phyloP scores from a whole-genome alignment of 2,797 vertebrate genomes.

The Gymnodraco acuticeps region DNA sequence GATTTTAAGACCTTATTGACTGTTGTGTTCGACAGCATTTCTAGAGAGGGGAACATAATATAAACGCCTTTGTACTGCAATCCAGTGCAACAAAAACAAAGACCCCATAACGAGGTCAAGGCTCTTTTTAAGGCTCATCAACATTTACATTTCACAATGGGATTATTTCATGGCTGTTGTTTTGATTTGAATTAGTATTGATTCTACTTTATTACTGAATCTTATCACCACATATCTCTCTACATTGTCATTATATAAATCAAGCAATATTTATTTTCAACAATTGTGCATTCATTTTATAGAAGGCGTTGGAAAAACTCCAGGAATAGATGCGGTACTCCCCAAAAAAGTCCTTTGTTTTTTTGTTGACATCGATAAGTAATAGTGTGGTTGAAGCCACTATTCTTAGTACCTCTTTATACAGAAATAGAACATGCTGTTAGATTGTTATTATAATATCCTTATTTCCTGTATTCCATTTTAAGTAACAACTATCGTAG shows the following conservation, averaged over 20 bases:
- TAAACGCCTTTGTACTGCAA: not conserved
- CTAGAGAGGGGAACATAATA: not conserved
- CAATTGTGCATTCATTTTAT: conserved; percentile 1
- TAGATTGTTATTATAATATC: not conserved
- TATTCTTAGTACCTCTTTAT: not conserved
- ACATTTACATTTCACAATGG: too few relatives aligned
- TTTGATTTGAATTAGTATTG: conserved; percentile 6
- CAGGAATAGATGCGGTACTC: not conserved
- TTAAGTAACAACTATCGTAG: not conserved
- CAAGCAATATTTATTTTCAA: conserved; percentile 14
- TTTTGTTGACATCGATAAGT: not conserved
- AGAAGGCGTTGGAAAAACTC: not conserved
- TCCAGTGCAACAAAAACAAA: not conserved
- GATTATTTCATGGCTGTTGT: not conserved
- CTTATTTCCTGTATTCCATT: not conserved
- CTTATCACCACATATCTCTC: conserved; percentile 35
- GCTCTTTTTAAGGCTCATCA: too few relatives aligned
- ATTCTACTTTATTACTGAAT: not conserved
- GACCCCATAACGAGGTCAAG: not conserved
- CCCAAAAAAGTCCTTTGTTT: not conserved
- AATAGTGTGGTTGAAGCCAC: not conserved
- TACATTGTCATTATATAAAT: conserved; percentile 16
- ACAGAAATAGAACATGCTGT: not conserved
- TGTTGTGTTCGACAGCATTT: not conserved
- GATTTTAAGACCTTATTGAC: not conserved